Conservation (phyloP, 2,797 vertebrate species). For the Chloroceryle inda region DNA sequence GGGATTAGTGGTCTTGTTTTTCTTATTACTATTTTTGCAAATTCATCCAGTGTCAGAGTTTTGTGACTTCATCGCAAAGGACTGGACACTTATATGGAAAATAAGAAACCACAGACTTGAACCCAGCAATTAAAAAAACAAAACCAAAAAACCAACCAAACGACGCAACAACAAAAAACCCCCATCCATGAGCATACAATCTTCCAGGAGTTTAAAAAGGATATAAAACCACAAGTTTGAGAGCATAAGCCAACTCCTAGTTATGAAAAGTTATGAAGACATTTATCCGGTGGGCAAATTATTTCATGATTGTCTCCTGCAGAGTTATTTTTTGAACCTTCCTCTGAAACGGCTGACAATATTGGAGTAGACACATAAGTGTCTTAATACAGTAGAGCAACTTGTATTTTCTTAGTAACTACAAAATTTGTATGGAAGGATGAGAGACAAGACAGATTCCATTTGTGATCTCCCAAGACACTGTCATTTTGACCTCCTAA, state of each 20-base stretch:
- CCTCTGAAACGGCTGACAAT: neutral
- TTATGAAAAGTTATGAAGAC: neutral
- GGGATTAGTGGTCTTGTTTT: slow-evolving; percentile 19
- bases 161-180: neutral
- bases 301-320: neutral
- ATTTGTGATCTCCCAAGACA: neutral
- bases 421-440: neutral
- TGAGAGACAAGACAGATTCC: neutral
- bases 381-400: neutral
- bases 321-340: neutral
- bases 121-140: neutral
- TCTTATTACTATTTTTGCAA: slow-evolving; percentile 15
- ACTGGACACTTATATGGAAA: slow-evolving; percentile 24
- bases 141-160: neutral
- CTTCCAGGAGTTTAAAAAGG: slow-evolving; percentile 12
- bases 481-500: neutral
- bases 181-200: neutral
- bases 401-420: neutral
- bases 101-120: slow-evolving; percentile 7
- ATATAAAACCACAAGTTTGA: neutral
- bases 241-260: neutral
- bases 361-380: neutral
- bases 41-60: neutral
- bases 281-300: neutral
- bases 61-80: slow-evolving; percentile 34